Conservation (phyloP, 2,888 invertebrate genomes). For the Eurytoma adleriae region DNA sequence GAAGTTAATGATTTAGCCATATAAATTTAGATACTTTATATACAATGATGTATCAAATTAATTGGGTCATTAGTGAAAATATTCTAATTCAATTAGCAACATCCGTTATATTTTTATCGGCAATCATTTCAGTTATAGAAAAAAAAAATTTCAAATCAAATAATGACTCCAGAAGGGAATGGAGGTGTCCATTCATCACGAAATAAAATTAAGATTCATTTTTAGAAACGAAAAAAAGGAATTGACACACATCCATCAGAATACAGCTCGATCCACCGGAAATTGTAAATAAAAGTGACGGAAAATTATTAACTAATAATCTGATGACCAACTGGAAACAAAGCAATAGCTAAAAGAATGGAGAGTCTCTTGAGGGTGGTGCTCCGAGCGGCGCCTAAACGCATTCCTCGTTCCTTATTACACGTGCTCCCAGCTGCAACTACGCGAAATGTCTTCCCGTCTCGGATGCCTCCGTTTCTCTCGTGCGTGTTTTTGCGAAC, state of each 20-base stretch:
- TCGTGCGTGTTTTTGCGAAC: slow-evolving; percentile 34
- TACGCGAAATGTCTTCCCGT: slow-evolving; percentile 26
- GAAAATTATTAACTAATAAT: background rate
- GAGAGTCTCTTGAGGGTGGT: too few species aligned
- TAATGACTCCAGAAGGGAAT: background rate
- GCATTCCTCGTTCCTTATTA: slow-evolving; percentile 64
- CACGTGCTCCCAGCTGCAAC: slow-evolving; percentile 61
- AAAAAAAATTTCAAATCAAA: background rate
- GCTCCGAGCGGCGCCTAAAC: background rate
- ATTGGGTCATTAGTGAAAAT: background rate
- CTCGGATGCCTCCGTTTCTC: slow-evolving; percentile 12
- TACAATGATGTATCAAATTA: background rate
- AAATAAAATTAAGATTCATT: background rate
- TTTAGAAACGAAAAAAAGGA: background rate
- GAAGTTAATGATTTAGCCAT: too few species aligned
- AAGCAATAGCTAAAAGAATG: background rate
- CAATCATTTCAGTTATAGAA: background rate
- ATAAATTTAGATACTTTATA: too few species aligned
- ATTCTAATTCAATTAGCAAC: background rate
- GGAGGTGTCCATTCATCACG: background rate
- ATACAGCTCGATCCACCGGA: background rate
- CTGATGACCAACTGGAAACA: background rate
- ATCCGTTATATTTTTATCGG: background rate
- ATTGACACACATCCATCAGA: background rate
- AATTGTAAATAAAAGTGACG: background rate